Evolutionary conservation across 2,888 invertebrate genomes (phyloP).

Genomic region (Empis stercorea): DNA sequence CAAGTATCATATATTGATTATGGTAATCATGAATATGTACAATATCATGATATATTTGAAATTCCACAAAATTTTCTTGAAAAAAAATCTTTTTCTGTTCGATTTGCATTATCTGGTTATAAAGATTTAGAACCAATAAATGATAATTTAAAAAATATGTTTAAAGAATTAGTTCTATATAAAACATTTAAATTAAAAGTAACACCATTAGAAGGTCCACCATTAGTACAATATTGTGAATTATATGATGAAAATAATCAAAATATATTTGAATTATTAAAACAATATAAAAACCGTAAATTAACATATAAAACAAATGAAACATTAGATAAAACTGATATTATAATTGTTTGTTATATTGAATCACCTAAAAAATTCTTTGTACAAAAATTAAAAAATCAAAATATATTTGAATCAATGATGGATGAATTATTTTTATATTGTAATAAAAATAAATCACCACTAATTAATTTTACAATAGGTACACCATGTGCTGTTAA

Average conservation of each 20-base stretch:
- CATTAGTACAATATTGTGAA: conserved; percentile 62
- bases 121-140: conserved; percentile 45
- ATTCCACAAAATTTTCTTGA: conserved; percentile 59
- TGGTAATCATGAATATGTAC: conserved; percentile 61
- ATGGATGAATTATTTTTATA: conserved; percentile 53
- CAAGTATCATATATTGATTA: conserved; percentile 72
- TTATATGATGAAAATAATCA: conserved; percentile 42
- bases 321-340: conserved; percentile 24
- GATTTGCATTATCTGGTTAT: conserved; percentile 58
- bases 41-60: conserved; percentile 57
- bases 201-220: conserved; percentile 53
- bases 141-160: conserved; percentile 52
- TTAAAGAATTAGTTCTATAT: conserved; percentile 52
- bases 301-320: conserved; percentile 26
- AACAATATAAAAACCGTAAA: conserved; percentile 24
- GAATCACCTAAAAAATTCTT: conserved; percentile 58
- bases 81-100: conserved; percentile 60
- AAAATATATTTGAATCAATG: conserved; percentile 46
- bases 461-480: conserved; percentile 37
- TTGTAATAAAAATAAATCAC: conserved; percentile 41
- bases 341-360: conserved; percentile 32
- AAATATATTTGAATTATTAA: conserved; percentile 25
- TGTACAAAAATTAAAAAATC: conserved; percentile 52
- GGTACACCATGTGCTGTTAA: conserved; percentile 66
- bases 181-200: conserved; percentile 52